Percentiles rank a stretch among this genome's conserved stretches.
Evolutionary conservation across 2,113 vertebrate species (phyloP).

Genomic region (Elgaria multicarinata): DNA sequence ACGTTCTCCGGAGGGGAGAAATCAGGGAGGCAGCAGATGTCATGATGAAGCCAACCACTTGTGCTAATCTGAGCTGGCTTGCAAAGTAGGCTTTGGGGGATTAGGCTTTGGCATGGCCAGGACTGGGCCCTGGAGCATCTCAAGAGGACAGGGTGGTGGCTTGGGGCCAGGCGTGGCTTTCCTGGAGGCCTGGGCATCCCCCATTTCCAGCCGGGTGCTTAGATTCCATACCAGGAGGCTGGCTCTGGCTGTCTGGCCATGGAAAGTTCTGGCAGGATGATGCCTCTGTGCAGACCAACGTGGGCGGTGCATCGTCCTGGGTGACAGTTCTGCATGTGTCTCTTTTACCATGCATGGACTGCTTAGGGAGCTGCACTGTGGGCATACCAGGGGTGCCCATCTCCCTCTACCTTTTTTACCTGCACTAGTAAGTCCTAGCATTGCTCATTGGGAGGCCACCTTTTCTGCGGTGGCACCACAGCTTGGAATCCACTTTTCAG

Average conservation of each 20-base stretch:
- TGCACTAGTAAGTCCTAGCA: too few species aligned
- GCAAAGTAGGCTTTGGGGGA: neutral
- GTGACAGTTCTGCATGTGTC: too few species aligned
- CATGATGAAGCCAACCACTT: neutral
- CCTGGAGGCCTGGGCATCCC: neutral
- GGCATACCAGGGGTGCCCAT: neutral
- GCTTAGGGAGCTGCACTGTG: neutral
- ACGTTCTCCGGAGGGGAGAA: neutral
- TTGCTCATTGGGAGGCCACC: too few species aligned
- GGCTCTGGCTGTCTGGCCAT: neutral
- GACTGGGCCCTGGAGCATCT: neutral
- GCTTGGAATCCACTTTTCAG: too few species aligned
- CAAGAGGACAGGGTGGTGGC: neutral
- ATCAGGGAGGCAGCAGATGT: neutral
- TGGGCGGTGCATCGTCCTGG: neutral
- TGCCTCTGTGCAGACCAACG: neutral
- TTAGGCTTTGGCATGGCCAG: neutral
- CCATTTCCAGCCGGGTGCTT: neutral
- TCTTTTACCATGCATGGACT: neutral
- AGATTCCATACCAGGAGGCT: neutral
- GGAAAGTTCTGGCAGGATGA: neutral
- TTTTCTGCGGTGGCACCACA: too few species aligned
- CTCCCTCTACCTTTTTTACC: neutral
- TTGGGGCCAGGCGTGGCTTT: neutral
- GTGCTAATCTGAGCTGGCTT: neutral